Conservation (phyloP, 2,113 vertebrate species). For the Oreotrochilus melanogaster region DNA sequence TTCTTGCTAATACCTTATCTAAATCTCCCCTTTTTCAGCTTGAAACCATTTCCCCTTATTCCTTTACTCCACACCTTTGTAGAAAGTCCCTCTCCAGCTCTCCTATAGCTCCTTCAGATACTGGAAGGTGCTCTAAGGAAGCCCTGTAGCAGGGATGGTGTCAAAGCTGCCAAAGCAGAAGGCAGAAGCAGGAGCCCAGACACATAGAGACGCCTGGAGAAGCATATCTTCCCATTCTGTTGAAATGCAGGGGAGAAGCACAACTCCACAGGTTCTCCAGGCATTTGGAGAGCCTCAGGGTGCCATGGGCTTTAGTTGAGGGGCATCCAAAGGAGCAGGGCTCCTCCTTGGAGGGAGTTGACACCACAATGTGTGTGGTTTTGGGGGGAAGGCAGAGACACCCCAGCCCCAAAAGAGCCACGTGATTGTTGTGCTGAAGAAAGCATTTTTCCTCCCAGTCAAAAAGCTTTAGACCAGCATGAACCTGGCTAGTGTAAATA, state of each 20-base stretch:
- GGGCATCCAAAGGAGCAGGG: neutral
- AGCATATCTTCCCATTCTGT: neutral
- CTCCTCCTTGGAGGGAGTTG: neutral
- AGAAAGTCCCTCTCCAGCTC: too few species aligned
- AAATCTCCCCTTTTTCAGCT: too few species aligned
- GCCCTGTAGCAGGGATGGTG: too few species aligned
- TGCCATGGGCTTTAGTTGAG: neutral
- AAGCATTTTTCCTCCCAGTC: neutral
- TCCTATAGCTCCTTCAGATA: too few species aligned
- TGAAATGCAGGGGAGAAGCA: neutral
- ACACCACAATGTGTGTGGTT: neutral
- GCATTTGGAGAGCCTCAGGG: neutral
- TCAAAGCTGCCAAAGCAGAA: neutral
- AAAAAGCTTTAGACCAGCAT: neutral
- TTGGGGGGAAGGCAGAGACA: neutral
- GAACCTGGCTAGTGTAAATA: neutral
- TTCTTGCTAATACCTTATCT: too few species aligned
- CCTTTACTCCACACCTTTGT: too few species aligned
- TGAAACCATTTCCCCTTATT: too few species aligned
- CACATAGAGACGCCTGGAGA: neutral
- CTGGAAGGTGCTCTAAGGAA: too few species aligned
- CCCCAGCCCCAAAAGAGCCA: neutral
- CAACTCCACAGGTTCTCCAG: rapidly evolving
- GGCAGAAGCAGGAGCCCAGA: neutral
- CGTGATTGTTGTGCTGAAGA: neutral